Percentiles rank a stretch among this genome's conserved stretches.
Conservation (phyloP, 2,797 vertebrate species). For the Leptatherina wallacei region DNA sequence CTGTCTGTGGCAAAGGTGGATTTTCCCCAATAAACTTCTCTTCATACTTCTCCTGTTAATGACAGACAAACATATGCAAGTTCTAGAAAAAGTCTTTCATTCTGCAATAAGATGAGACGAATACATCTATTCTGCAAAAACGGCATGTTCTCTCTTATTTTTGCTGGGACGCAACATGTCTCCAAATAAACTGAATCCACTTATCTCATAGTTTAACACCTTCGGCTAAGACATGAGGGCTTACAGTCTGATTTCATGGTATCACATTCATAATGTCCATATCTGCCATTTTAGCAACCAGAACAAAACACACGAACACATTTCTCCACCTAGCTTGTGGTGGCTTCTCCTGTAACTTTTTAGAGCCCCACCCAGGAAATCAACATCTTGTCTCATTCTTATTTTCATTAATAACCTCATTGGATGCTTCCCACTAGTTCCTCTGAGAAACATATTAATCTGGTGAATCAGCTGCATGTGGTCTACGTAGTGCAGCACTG, state of each 20-base stretch:
- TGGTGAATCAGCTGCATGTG: conserved; percentile 26
- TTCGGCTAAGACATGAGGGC: too few relatives aligned
- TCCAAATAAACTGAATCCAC: too few relatives aligned
- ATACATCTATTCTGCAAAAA: not conserved
- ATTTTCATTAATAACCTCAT: not conserved
- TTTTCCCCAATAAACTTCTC: conserved; percentile 84
- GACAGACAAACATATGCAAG: conserved; percentile 41
- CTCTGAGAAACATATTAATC: conserved; percentile 25
- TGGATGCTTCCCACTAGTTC: not conserved
- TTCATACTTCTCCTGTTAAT: conserved; percentile 85
- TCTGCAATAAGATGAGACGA: not conserved
- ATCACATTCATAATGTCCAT: too few relatives aligned
- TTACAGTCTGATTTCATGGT: too few relatives aligned
- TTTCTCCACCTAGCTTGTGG: too few relatives aligned
- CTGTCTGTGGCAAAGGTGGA: conserved; percentile 73
- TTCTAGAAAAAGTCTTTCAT: conserved; percentile 6
- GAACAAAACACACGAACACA: too few relatives aligned
- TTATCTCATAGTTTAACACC: too few relatives aligned
- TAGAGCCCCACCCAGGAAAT: too few relatives aligned
- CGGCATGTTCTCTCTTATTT: too few relatives aligned
- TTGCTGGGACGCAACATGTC: too few relatives aligned
- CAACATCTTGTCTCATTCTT: not conserved
- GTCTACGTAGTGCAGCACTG: conserved; percentile 17
- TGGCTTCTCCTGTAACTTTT: too few relatives aligned
- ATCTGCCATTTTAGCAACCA: too few relatives aligned